Evolutionary conservation across 2,797 vertebrate genomes (phyloP), one percentile per base, ranked within the genome.

Genomic region (Sarcophilus harrisii): DNA sequence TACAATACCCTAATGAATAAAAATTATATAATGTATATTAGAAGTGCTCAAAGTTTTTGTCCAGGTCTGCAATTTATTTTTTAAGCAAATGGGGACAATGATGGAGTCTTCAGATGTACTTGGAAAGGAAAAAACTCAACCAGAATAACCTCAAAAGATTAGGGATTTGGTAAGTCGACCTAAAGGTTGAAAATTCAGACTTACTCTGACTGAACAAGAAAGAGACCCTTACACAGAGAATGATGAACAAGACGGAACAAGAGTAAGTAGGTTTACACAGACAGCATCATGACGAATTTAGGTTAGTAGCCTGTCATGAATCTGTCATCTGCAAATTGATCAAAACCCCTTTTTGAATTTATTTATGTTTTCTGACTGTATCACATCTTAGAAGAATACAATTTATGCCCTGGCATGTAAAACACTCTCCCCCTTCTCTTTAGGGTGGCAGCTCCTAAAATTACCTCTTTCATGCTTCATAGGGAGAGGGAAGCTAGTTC

Each of bases 361-460:
- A 87, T 87, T 87, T 87, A 87, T 87, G 73, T 87, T 87, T 87
- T 87, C 73, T 87, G 73, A 87, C 73, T 87, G 21, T 24, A 87
- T 87, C 38, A 87, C 73, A 21, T 87, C 73, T 87, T 87, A 45
- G 21, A 49, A 49, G 73, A 87, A 45, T 49, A 87, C 38, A 49
- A 45, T 87, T 87, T 87, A 87, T 87, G 87, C 73, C 38, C 3
- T 49, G 73, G 14, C 24, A 87, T 87, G 24, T 87, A 49, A 87
- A 87, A 45, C n/a, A 87, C 10, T 49, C 73, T 45, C 1, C 38
- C 21, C 66, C 24, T 38, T 81, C 73, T 24, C 73, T 49, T 87
- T 49, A 87, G 11, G 38, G 9, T 2, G 73, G 9, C 11, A 21
- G 38, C 21, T 45, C 38, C 73, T 49, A 87, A 49, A 87, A 49